Conservation (phyloP, 92 coral and sea anemone genomes). For the Blastomussa wellsi region DNA sequence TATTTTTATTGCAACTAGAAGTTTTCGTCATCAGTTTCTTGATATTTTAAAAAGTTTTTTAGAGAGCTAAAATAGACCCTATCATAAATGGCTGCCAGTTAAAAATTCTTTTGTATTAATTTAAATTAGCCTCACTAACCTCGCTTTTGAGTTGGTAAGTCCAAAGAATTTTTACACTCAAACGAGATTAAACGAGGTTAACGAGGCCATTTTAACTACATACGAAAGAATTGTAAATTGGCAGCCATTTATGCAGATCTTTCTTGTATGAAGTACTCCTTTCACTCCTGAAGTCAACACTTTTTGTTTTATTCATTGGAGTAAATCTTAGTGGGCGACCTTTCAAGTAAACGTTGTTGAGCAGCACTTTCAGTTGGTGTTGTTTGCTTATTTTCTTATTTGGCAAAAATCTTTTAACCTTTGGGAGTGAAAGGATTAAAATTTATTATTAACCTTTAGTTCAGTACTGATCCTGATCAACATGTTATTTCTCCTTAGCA, state of each 20-base stretch:
- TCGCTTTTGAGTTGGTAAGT: too few species aligned
- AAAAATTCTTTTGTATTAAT: too few species aligned
- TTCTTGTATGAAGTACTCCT: background rate
- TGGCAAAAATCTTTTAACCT: background rate
- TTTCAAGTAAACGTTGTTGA: background rate
- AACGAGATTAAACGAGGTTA: too few species aligned
- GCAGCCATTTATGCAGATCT: too few species aligned
- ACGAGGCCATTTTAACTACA: too few species aligned
- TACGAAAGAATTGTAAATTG: too few species aligned
- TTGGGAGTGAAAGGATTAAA: background rate
- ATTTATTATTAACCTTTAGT: too few species aligned
- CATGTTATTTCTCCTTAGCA: background rate
- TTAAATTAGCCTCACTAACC: too few species aligned
- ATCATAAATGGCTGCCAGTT: too few species aligned
- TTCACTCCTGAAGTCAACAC: background rate
- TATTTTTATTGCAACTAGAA: background rate
- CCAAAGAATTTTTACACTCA: too few species aligned
- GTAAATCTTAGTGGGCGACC: background rate
- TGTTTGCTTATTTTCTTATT: background rate
- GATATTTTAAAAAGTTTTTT: background rate
- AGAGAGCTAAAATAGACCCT: background rate
- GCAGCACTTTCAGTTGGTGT: background rate
- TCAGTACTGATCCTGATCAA: background rate
- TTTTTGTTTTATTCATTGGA: background rate
- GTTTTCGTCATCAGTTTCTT: background rate